These are phyloP conservation scores for Myotis daubentonii DNA, from an alignment of 2,797 vertebrate species.

Conservation along the genomic window DNA sequence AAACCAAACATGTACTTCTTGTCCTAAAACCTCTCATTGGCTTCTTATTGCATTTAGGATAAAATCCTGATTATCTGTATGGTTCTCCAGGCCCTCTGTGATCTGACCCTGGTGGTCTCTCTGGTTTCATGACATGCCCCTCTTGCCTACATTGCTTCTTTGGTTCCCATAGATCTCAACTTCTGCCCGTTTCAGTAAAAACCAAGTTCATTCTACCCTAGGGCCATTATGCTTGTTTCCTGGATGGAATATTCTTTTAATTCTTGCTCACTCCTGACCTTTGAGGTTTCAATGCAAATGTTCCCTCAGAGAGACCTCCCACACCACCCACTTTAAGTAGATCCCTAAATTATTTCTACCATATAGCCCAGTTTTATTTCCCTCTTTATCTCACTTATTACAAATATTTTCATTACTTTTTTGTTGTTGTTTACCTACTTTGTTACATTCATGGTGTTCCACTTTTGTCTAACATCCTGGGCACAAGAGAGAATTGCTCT, in stretches of 20 bases:
- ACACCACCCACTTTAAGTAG: background rate
- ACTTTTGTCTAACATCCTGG: background rate
- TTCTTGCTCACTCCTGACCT: background rate
- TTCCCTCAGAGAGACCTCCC: background rate
- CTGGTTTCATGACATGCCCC: too few species aligned
- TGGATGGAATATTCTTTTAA: constrained; percentile 22
- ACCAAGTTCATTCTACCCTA: background rate
- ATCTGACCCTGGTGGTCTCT: background rate
- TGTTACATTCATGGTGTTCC: background rate
- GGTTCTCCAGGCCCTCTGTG: background rate
- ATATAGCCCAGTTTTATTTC: background rate
- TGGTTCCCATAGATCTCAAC: background rate
- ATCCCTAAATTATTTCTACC: background rate
- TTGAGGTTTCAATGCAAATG: background rate
- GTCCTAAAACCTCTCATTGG: background rate
- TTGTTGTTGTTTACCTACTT: background rate
- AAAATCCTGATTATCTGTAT: background rate
- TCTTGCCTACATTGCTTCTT: background rate
- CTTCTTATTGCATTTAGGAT: background rate
- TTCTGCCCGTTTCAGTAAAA: constrained; percentile 1
- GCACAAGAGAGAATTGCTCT: constrained; percentile 6
- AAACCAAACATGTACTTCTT: background rate
- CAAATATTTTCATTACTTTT: background rate
- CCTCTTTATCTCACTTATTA: background rate
- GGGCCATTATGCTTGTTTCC: background rate